phyloP scores from a whole-genome alignment of 2,113 vertebrate species.

The Hyaena hyaena region DNA sequence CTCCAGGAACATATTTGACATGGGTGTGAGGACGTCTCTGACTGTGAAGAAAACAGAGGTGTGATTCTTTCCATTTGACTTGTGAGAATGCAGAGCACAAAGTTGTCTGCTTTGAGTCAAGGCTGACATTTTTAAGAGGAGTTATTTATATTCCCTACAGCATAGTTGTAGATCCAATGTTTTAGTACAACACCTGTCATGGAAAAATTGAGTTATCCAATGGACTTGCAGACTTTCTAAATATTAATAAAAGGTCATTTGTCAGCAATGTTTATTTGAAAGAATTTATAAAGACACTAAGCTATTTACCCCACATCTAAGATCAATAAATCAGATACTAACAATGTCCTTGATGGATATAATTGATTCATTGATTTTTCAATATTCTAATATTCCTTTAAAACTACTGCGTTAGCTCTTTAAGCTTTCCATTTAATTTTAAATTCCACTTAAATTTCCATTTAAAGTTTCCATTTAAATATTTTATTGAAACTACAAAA shows the following conservation, averaged over 20 bases:
- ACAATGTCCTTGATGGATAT: neutral
- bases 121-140: neutral
- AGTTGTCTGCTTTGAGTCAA: neutral
- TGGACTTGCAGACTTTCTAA: neutral
- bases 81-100: neutral
- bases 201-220: neutral
- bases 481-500: slow-evolving; percentile 5
- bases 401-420: neutral
- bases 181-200: slow-evolving; percentile 21
- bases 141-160: neutral
- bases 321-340: neutral
- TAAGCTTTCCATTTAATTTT: too few species aligned
- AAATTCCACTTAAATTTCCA: too few species aligned
- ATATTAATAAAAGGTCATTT: neutral
- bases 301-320: neutral
- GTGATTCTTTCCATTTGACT: neutral
- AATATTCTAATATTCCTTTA: slow-evolving; percentile 9
- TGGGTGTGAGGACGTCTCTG: neutral
- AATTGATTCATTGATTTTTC: neutral
- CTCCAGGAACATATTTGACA: neutral
- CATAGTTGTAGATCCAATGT: neutral
- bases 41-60: neutral
- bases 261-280: neutral
- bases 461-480: slow-evolving; percentile 30
- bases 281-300: neutral